phyloP scores from a whole-genome alignment of 2,888 invertebrate genomes.

The Melolontha melolontha region DNA sequence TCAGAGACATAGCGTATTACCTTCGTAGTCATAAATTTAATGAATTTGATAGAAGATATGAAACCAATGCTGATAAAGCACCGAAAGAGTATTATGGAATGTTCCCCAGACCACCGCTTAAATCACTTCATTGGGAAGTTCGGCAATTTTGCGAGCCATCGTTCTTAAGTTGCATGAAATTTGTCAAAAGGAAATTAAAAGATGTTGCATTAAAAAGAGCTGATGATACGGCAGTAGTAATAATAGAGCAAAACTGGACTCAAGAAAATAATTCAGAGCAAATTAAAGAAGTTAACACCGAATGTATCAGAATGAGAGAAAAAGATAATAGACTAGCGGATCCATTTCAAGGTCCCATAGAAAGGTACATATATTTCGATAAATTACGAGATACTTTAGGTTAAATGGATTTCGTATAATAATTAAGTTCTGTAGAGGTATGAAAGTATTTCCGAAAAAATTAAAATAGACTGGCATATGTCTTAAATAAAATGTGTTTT shows the following conservation, averaged over 20 bases:
- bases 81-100: conserved; percentile 60
- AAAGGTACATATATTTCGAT: conserved; percentile 10
- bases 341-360: conserved; percentile 67
- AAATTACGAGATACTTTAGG: conserved; percentile 41
- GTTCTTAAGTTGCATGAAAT: conserved; percentile 70
- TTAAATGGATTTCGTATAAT: not conserved
- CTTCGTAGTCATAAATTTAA: conserved; percentile 74
- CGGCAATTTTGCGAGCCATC: conserved; percentile 68
- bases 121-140: conserved; percentile 74
- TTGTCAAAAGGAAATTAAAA: conserved; percentile 64
- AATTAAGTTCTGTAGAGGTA: too few relatives aligned
- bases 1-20: conserved; percentile 72
- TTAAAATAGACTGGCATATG: too few relatives aligned
- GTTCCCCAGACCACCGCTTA: conserved; percentile 71
- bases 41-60: conserved; percentile 71
- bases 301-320: conserved; percentile 66
- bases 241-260: conserved; percentile 67
- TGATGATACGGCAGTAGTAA: conserved; percentile 68
- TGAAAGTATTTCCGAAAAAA: too few relatives aligned
- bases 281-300: conserved; percentile 64
- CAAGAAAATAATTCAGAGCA: conserved; percentile 59
- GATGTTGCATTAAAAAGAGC: conserved; percentile 65
- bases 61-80: conserved; percentile 51
- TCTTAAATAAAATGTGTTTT: not conserved
- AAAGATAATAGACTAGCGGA: conserved; percentile 65